Base-by-base conservation (phyloP, 1,140 invertebrate genomes). In the Euschistus heros region DNA sequence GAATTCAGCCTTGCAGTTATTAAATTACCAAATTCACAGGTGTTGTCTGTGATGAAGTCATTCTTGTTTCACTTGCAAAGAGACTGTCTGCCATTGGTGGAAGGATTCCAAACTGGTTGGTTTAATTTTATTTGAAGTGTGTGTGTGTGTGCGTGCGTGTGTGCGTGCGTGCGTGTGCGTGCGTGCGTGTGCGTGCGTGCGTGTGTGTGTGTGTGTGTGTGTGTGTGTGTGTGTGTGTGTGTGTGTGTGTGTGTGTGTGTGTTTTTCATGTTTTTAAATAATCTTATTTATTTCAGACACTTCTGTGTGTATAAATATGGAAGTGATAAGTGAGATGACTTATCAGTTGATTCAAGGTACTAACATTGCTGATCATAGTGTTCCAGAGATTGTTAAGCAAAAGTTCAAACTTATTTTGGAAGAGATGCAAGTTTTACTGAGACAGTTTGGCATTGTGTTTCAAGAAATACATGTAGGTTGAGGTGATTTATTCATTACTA, bases 361-460 rank as follows among this genome's bases (percentile, higher is more conserved):
- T n/a, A 68, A 65, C 24, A 68, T 68, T 2, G 57, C 55, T 37
- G 63, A 68, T 47, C 44, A 62, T 30, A 68, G 55, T 47, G 55
- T 59, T 30, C 64, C 67, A 57, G 54, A 62, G 2, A 27, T 54
- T 52, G 60, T 68, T 27, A 62, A 68, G 44, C n/a, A 46, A 15
- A 68, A 68, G 55, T 68, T 64, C 37, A 60, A 37, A 30, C 30
- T 20, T 26, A 27, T 67, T 42, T 10, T 67, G n/a, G 33, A 61
- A 20, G 66, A 67, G 13, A 17, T 67, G 15, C 27, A 33, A 64
- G 44, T 15, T 15, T 30, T 63, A 46, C 15, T 57, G 54, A 13
- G 44, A 2, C 30, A 33, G n/a, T 42, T 61, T 26, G 64, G 64
- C 3, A 61, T 17, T 15, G 15, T 60, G 2, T 61, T 61, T 33